phyloP scores from a whole-genome alignment of 2,888 invertebrate species.

The Linyphia triangularis region DNA sequence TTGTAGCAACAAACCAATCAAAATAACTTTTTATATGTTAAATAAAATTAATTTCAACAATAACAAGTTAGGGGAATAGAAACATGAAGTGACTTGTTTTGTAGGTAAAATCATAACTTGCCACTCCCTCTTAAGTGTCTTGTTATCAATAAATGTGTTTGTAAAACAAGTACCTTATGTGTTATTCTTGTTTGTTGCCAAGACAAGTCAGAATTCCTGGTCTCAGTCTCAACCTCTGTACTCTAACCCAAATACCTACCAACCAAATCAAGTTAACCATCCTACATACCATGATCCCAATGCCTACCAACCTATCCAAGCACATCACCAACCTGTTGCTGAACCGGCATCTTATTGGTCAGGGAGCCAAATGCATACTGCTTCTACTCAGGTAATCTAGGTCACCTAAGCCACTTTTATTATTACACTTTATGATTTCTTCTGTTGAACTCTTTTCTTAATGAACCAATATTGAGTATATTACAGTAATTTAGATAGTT shows the following conservation, averaged over 20 bases:
- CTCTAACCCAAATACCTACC: slow-evolving; percentile 44
- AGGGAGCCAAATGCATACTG: slow-evolving; percentile 45
- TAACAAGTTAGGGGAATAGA: too few species aligned
- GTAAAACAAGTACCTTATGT: not conserved
- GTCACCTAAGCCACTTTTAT: too few species aligned
- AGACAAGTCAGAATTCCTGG: slow-evolving; percentile 65
- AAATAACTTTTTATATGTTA: too few species aligned
- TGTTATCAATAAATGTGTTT: not conserved
- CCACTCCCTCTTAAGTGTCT: not conserved
- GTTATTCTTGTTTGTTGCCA: slow-evolving; percentile 7
- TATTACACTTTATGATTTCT: too few species aligned
- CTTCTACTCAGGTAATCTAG: slow-evolving; percentile 48
- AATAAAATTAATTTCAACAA: too few species aligned
- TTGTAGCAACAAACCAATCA: too few species aligned
- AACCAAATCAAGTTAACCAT: slow-evolving; percentile 43
- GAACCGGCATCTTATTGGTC: slow-evolving; percentile 55
- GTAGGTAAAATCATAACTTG: not conserved
- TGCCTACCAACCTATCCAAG: slow-evolving; percentile 57
- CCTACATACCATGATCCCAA: slow-evolving; percentile 42
- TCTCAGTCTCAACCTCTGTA: slow-evolving; percentile 45
- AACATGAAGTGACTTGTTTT: too few species aligned
- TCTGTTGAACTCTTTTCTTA: too few species aligned
- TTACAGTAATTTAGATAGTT: too few species aligned
- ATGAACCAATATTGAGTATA: too few species aligned
- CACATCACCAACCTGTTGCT: slow-evolving; percentile 37